Percentiles rank a stretch among this genome's conserved stretches.
These are phyloP conservation scores for Sprattus sprattus DNA, from an alignment of 2,113 vertebrate genomes.

Conservation along the genomic window DNA sequence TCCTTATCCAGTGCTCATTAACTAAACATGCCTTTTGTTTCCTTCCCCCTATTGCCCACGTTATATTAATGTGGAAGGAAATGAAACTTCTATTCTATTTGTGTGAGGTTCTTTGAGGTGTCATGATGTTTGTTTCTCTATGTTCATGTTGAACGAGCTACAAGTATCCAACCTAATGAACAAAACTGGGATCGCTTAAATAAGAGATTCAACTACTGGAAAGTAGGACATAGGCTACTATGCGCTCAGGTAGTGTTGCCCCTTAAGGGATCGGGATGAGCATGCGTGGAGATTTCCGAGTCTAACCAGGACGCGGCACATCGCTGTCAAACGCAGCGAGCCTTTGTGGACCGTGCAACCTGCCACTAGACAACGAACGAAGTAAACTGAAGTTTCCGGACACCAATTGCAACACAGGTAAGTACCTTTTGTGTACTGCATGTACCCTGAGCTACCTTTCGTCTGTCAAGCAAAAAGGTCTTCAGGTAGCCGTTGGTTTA, in stretches of 20 bases:
- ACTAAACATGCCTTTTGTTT: not conserved
- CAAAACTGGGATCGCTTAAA: constrained; percentile 18
- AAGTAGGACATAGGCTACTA: constrained; percentile 40
- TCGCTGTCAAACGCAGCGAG: constrained; percentile 37
- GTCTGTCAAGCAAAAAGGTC: not conserved
- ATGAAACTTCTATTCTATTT: not conserved
- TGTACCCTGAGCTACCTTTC: not conserved
- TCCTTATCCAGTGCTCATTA: not conserved
- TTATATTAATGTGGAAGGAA: not conserved
- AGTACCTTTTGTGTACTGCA: not conserved
- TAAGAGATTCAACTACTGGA: constrained; percentile 15
- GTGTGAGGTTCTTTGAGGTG: not conserved
- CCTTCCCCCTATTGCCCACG: not conserved
- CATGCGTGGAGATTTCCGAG: constrained; percentile 40
- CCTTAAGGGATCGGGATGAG: constrained; percentile 43
- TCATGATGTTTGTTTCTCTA: not conserved
- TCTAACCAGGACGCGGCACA: constrained; percentile 35
- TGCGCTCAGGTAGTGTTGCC: constrained; percentile 44
- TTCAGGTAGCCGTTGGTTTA: not conserved
- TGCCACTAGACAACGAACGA: constrained; percentile 12
- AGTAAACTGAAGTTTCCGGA: constrained; percentile 8
- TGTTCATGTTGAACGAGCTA: not conserved
- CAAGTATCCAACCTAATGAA: constrained; percentile 12
- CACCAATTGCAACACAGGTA: constrained; percentile 15
- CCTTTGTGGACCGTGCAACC: constrained; percentile 20